These are phyloP conservation scores for Tupiocoris notatus DNA, from an alignment of 2,888 invertebrate genomes.

Conservation along the genomic window DNA sequence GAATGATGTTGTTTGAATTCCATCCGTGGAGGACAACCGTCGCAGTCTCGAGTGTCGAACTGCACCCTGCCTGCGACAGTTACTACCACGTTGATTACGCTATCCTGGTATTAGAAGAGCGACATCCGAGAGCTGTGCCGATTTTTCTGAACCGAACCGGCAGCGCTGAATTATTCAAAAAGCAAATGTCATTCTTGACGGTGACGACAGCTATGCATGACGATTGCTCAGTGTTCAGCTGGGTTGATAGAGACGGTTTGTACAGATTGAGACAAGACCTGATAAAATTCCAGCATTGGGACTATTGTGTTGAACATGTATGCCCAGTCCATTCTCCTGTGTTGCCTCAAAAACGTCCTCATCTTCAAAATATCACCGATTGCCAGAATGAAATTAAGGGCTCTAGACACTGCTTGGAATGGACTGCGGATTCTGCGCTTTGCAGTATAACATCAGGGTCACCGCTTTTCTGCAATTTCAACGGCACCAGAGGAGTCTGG, in stretches of 20 bases:
- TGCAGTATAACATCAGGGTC: background rate
- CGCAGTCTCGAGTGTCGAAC: background rate
- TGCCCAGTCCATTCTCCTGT: background rate
- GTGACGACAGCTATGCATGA: background rate
- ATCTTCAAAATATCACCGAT: background rate
- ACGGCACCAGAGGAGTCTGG: background rate
- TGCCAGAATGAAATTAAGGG: background rate
- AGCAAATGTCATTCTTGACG: background rate
- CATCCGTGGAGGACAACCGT: background rate
- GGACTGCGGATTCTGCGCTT: background rate
- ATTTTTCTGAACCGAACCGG: background rate
- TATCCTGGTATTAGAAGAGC: background rate
- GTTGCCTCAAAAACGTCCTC: background rate
- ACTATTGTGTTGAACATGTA: background rate
- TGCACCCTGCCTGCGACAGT: background rate
- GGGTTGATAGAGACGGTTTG: background rate
- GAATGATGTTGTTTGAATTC: background rate
- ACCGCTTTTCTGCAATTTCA: background rate
- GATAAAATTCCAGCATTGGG: background rate
- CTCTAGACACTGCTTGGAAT: background rate
- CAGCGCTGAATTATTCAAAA: background rate
- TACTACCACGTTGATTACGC: background rate
- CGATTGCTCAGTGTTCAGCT: background rate
- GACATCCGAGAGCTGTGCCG: background rate
- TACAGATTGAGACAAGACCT: background rate